phyloP scores from a whole-genome alignment of 2,797 vertebrate genomes.

The Gymnocypris eckloni region DNA sequence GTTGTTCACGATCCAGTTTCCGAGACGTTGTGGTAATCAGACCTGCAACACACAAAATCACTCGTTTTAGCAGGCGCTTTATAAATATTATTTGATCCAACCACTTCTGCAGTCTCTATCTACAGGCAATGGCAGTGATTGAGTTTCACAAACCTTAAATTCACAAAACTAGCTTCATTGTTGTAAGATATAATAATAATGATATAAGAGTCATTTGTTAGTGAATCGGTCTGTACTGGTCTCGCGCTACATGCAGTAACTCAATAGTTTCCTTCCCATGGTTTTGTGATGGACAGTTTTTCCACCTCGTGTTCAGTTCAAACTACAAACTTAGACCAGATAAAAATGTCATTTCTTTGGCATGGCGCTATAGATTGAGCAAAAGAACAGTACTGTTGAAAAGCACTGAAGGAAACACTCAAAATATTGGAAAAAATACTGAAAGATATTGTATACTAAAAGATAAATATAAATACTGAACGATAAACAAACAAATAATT shows the following conservation, averaged over 20 bases:
- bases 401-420: neutral
- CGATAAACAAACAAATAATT: neutral
- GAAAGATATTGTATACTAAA: neutral
- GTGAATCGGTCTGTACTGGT: neutral
- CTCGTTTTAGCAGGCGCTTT: neutral
- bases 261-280: neutral
- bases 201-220: neutral
- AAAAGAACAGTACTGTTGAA: neutral
- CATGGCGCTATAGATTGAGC: neutral
- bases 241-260: neutral
- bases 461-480: neutral
- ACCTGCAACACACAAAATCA: conserved; percentile 72
- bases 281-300: neutral
- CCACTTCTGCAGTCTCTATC: neutral
- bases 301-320: neutral
- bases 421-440: neutral
- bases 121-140: neutral
- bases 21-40: conserved; percentile 86
- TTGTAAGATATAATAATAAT: neutral
- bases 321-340: neutral
- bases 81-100: neutral
- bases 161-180: neutral
- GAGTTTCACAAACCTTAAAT: neutral
- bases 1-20: conserved; percentile 88
- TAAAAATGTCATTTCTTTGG: neutral